These are phyloP conservation scores for Oreonectes daqikongensis DNA, from an alignment of 2,797 vertebrate species.

Conservation along the genomic window DNA sequence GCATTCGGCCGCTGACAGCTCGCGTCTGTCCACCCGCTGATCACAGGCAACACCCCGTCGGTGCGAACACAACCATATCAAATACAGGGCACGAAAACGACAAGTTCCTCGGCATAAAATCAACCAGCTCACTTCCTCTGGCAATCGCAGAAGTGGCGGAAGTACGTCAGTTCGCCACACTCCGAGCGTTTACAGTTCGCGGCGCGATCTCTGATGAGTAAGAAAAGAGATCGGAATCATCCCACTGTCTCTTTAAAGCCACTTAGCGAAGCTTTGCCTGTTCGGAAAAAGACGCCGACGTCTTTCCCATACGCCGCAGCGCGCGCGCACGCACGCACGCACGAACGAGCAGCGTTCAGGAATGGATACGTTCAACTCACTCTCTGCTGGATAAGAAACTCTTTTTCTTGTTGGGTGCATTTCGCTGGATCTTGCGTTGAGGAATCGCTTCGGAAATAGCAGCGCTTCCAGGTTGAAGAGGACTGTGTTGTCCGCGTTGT, in stretches of 20 bases:
- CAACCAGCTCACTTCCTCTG: constrained; percentile 71
- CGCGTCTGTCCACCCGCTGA: constrained; percentile 49
- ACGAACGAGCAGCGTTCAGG: constrained; percentile 61
- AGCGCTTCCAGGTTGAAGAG: constrained; percentile 70
- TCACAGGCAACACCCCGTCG: constrained; percentile 57
- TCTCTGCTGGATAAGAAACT: constrained; percentile 57
- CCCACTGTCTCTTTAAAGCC: constrained; percentile 84
- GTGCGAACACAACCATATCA: constrained; percentile 56
- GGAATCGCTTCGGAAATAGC: constrained; percentile 70
- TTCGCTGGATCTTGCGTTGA: constrained; percentile 64
- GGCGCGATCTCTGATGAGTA: constrained; percentile 51
- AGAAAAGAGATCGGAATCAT: constrained; percentile 73
- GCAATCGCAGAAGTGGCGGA: constrained; percentile 81
- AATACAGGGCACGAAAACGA: constrained; percentile 62
- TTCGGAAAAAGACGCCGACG: constrained; percentile 74
- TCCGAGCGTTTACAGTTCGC: constrained; percentile 72
- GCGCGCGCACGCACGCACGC: constrained; percentile 36
- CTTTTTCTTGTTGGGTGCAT: constrained; percentile 61
- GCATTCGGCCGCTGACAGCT: constrained; percentile 50
- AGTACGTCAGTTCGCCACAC: constrained; percentile 81
- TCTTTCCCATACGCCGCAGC: constrained; percentile 69
- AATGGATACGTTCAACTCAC: constrained; percentile 74
- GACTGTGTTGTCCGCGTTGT: constrained; percentile 47
- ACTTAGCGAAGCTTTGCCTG: constrained; percentile 79
- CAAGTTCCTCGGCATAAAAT: constrained; percentile 59